phyloP scores from a whole-genome alignment of 2,113 vertebrate genomes.

The Sinocyclocheilus maitianheensis region DNA sequence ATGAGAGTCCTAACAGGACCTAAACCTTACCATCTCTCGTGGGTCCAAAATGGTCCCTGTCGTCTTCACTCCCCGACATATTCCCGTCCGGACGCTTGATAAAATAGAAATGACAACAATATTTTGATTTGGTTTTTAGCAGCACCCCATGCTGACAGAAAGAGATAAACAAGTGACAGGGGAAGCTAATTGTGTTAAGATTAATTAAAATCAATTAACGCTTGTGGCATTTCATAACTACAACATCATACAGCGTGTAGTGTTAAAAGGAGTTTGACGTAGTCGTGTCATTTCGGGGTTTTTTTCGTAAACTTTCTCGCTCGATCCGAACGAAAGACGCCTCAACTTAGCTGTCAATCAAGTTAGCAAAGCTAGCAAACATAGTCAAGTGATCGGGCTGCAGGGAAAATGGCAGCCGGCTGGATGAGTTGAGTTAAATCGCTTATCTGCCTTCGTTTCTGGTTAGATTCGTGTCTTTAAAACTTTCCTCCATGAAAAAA shows the following conservation, averaged over 20 bases:
- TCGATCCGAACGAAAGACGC: constrained; percentile 8
- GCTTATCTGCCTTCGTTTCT: constrained; percentile 28
- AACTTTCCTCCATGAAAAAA: constrained; percentile 17
- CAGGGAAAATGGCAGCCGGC: constrained; percentile 44
- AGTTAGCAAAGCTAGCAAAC: constrained; percentile 48
- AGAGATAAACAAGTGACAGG: constrained; percentile 8
- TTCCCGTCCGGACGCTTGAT: constrained; percentile 18
- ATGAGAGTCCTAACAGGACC: constrained; percentile 32
- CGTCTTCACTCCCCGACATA: constrained; percentile 80
- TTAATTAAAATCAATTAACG: neutral
- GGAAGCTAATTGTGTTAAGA: neutral
- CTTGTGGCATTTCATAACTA: neutral
- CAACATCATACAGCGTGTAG: neutral
- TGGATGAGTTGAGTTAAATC: constrained; percentile 35
- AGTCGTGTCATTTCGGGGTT: constrained; percentile 3
- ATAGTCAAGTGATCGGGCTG: constrained; percentile 40
- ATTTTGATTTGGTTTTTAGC: neutral
- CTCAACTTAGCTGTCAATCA: constrained; percentile 52
- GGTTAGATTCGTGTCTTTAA: neutral
- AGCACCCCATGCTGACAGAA: constrained; percentile 12
- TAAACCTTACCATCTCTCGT: constrained; percentile 57
- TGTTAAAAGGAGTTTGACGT: neutral
- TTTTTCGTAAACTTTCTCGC: constrained; percentile 25
- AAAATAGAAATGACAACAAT: constrained; percentile 10
- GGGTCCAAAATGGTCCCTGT: constrained; percentile 72